Evolutionary conservation across 2,888 invertebrate genomes (phyloP).

Genomic region (Coenonympha arcania): DNA sequence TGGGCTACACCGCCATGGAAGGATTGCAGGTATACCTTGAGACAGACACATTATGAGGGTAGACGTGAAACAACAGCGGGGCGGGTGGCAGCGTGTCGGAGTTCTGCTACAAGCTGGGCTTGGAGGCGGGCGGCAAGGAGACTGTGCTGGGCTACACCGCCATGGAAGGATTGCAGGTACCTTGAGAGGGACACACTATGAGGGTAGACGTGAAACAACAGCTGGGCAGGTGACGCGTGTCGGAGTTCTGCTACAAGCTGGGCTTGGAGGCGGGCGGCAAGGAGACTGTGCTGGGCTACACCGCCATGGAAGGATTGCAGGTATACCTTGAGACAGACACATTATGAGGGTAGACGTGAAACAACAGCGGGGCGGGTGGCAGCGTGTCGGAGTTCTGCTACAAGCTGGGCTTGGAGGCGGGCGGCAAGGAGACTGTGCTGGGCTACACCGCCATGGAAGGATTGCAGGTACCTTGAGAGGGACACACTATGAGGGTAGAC

Average conservation of each 20-base stretch:
- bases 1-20: constrained; percentile 70
- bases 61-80: constrained; percentile 49
- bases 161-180: constrained; percentile 67
- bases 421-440: constrained; percentile 57
- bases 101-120: constrained; percentile 66
- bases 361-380: constrained; percentile 45
- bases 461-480: constrained; percentile 57
- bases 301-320: too few species aligned
- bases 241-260: too few species aligned
- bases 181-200: too few species aligned
- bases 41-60: too few species aligned
- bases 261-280: too few species aligned
- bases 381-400: constrained; percentile 61
- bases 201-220: too few species aligned
- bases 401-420: constrained; percentile 62
- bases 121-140: constrained; percentile 56
- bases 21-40: constrained; percentile 56
- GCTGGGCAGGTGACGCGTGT: too few species aligned
- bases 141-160: constrained; percentile 68
- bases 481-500: too few species aligned
- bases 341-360: too few species aligned
- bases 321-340: too few species aligned
- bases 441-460: constrained; percentile 72
- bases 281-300: too few species aligned
- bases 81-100: constrained; percentile 46